phyloP scores from a whole-genome alignment of 1,140 invertebrate species.

The Lordiphosa collinella region DNA sequence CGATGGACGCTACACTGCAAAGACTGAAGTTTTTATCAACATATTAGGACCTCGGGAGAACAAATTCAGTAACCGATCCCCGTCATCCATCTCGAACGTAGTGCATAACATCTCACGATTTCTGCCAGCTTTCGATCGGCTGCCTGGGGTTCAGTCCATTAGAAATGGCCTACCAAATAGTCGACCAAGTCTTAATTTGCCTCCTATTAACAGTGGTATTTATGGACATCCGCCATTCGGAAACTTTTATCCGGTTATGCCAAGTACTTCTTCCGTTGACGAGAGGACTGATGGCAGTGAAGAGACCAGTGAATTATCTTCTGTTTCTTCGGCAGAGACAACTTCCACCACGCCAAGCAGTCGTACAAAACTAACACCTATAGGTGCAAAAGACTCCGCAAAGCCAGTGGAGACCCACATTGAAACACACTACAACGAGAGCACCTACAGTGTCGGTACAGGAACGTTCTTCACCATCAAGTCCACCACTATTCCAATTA shows the following conservation, averaged over 20 bases:
- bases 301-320: not conserved
- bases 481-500: conserved; percentile 82
- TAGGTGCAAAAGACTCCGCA: conserved; percentile 38
- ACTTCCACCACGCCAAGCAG: conserved; percentile 33
- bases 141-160: conserved; percentile 63
- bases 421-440: conserved; percentile 3
- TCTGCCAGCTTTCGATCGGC: conserved; percentile 53
- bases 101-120: conserved; percentile 70
- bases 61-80: conserved; percentile 42
- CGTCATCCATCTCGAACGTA: conserved; percentile 64
- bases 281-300: conserved; percentile 1
- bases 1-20: conserved; percentile 84
- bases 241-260: conserved; percentile 36
- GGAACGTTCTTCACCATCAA: conserved; percentile 47
- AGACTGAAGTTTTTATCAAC: conserved; percentile 86
- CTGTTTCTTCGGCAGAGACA: not conserved
- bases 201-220: conserved; percentile 29
- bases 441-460: conserved; percentile 7
- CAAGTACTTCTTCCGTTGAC: not conserved
- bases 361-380: conserved; percentile 62
- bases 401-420: conserved; percentile 12
- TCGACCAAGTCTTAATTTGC: conserved; percentile 31
- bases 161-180: conserved; percentile 54
- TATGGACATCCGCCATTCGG: conserved; percentile 30
- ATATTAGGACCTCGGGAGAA: conserved; percentile 80